phyloP scores from a whole-genome alignment of 1,140 invertebrate species.

The Trichonephila clavipes region DNA sequence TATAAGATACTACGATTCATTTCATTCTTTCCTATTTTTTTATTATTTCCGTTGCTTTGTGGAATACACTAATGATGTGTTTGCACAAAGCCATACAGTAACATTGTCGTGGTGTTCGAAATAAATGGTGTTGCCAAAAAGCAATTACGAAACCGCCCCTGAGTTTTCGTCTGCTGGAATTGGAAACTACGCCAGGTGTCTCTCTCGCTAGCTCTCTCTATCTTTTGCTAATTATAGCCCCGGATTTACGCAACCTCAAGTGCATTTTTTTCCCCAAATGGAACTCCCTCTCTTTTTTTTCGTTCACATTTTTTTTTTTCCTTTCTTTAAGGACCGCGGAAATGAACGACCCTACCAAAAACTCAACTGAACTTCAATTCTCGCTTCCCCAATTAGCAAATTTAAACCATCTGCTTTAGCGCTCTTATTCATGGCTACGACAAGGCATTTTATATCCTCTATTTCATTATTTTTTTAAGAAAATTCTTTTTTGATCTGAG shows the following conservation, averaged over 20 bases:
- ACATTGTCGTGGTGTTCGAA: conserved; percentile 37
- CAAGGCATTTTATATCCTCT: background rate
- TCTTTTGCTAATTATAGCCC: conserved; percentile 66
- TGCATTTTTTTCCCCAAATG: conserved; percentile 13
- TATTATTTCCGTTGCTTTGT: conserved; percentile 22
- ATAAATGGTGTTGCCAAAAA: conserved; percentile 67
- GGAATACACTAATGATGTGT: conserved; percentile 49
- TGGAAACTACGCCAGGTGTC: conserved; percentile 70
- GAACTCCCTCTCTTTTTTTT: background rate
- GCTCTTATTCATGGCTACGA: background rate
- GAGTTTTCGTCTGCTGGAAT: conserved; percentile 37
- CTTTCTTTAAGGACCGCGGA: background rate
- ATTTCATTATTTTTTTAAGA: background rate
- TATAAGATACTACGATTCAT: background rate
- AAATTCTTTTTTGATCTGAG: background rate
- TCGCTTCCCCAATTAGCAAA: conserved; percentile 50
- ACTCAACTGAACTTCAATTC: conserved; percentile 32
- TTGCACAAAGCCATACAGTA: conserved; percentile 47
- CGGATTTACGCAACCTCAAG: conserved; percentile 62
- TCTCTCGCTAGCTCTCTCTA: conserved; percentile 18
- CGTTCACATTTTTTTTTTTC: background rate
- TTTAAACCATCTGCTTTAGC: conserved; percentile 47
- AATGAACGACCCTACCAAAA: conserved; percentile 12
- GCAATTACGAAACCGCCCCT: conserved; percentile 64
- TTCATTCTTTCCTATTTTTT: background rate